phyloP scores from a whole-genome alignment of 2,888 invertebrate species.

The Ctena decussata region DNA sequence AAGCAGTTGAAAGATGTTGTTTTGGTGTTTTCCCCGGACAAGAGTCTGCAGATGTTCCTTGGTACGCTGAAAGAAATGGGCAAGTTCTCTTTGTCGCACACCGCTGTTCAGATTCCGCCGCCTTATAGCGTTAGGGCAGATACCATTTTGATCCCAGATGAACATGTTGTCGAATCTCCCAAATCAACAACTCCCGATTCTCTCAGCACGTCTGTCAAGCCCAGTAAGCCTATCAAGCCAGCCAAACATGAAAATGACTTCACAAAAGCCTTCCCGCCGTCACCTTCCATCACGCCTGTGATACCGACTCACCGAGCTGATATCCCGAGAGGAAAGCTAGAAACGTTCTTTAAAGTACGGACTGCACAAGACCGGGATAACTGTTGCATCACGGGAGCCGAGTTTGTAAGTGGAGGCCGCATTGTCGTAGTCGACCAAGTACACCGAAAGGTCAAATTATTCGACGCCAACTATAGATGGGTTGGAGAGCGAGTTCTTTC shows the following conservation, averaged over 20 bases:
- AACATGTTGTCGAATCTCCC: constrained; percentile 47
- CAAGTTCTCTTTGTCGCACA: constrained; percentile 64
- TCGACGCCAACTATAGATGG: constrained; percentile 63
- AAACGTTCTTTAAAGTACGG: constrained; percentile 63
- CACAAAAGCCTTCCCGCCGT: constrained; percentile 41
- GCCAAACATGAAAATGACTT: constrained; percentile 27
- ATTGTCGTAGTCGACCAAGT: constrained; percentile 68
- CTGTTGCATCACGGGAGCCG: constrained; percentile 68
- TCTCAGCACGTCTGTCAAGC: background rate
- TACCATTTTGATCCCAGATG: constrained; percentile 66
- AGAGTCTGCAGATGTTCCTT: constrained; percentile 66
- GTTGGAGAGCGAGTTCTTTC: constrained; percentile 66
- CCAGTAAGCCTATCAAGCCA: background rate
- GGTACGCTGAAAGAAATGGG: constrained; percentile 69
- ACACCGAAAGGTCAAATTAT: constrained; percentile 68
- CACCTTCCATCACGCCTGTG: constrained; percentile 59
- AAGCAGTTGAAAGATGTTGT: constrained; percentile 61
- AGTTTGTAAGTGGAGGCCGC: constrained; percentile 60
- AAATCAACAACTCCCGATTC: constrained; percentile 21
- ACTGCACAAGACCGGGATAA: constrained; percentile 69
- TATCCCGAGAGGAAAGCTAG: constrained; percentile 59
- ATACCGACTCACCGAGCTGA: constrained; percentile 13
- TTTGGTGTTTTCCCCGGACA: constrained; percentile 64
- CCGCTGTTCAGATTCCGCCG: constrained; percentile 66
- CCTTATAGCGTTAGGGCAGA: constrained; percentile 68